Evolutionary conservation across 1,140 invertebrate genomes (phyloP), one percentile per base, ranked within the genome.

Genomic region (Gryon sp.): DNA sequence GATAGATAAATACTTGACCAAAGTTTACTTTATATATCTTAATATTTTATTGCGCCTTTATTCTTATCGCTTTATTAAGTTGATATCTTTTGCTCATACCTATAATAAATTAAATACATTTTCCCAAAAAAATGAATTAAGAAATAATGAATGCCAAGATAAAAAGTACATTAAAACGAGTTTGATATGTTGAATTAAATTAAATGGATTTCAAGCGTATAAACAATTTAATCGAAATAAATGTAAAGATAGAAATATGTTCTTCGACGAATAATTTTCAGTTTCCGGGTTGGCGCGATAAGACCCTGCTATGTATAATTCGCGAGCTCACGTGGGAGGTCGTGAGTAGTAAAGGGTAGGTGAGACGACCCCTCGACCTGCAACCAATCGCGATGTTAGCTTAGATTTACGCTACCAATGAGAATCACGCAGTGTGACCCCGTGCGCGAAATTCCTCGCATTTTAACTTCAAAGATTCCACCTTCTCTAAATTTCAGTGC

Each of bases 341-440:
- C 84, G 81, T 73, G 78, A 80, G 59, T 80, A 77, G 80, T 83
- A 81, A 83, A 81, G 82, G 82, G 81, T 85, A 85, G 85, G 83
- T 86, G 83, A 86, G 80, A 76, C 83, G 81, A 85, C 83, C 84
- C n/a, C 84, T 78, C 83, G 81, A 84, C 84, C 85, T 83, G 77
- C 82, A 76, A 83, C 84, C 83, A 86, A 86, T 86, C 82, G 77
- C 79, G 73, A 82, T 82, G 60, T 79, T 77, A 57, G 79, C 74
- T 80, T 75, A 77, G 75, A 78, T 81, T 76, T 77, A 46, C 72
- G 26, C 84, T 84, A 74, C 84, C 84, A 85, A 85, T 85, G 79
- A 81, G 83, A 78, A 62, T 65, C 53, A 45, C 43, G 62, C 48
- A 60, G 81, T 41, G 73, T 85, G 79, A 84, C 79, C 79, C 78